Conservation (phyloP, 2,797 vertebrate species). For the Rhynchonycteris naso region DNA sequence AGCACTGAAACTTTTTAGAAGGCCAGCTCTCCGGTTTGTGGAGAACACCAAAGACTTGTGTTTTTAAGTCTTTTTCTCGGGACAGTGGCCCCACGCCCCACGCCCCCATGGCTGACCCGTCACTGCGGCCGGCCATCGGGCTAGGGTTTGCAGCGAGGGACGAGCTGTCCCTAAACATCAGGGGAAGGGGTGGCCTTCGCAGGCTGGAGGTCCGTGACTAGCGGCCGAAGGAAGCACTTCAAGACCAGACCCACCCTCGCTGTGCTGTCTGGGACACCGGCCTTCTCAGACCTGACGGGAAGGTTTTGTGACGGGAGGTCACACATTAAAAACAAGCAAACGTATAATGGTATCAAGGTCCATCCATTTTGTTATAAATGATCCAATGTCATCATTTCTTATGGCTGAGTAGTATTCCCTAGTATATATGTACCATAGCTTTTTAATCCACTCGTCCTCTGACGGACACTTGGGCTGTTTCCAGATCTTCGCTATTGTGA, state of each 20-base stretch:
- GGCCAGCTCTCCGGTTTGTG: not conserved
- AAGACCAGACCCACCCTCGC: not conserved
- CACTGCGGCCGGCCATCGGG: rapidly evolving
- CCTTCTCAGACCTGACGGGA: not conserved
- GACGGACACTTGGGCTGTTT: too few species aligned
- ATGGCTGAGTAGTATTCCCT: too few species aligned
- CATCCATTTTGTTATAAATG: too few species aligned
- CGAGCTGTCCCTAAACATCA: rapidly evolving
- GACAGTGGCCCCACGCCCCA: rapidly evolving
- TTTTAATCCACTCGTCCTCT: too few species aligned
- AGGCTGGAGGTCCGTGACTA: rapidly evolving
- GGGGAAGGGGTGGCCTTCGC: not conserved
- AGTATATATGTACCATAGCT: too few species aligned
- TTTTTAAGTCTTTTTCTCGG: not conserved
- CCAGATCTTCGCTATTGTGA: too few species aligned
- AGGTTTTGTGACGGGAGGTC: not conserved
- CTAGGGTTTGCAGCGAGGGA: rapidly evolving
- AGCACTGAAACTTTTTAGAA: too few species aligned
- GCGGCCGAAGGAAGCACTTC: rapidly evolving
- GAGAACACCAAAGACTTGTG: not conserved
- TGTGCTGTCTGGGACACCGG: not conserved
- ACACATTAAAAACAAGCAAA: not conserved
- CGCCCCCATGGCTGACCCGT: rapidly evolving
- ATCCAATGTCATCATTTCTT: too few species aligned
- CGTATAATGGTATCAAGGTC: too few species aligned